These are phyloP conservation scores for Bergia sp. DNA, from an alignment of 92 coral and sea anemone genomes.

Conservation along the genomic window DNA sequence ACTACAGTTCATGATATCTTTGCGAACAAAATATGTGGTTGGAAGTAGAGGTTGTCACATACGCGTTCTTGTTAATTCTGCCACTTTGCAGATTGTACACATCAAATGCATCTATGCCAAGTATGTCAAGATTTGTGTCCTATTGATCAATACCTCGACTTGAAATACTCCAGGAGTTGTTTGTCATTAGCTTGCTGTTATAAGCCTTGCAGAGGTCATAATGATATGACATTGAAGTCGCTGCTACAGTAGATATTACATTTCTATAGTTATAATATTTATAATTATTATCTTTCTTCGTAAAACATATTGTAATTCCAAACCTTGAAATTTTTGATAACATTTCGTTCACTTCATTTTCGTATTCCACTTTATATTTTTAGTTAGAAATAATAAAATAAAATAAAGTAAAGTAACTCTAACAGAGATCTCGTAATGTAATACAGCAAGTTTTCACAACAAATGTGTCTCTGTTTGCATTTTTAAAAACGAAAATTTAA, in stretches of 20 bases:
- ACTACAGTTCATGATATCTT: constrained; percentile 5
- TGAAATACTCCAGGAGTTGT: background rate
- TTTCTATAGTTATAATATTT: too few relatives aligned
- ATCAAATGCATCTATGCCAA: background rate
- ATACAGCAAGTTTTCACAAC: background rate
- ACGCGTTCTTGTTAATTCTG: background rate
- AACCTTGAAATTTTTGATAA: background rate
- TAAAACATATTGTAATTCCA: too few relatives aligned
- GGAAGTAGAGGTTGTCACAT: background rate
- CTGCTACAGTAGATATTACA: too few relatives aligned
- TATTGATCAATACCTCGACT: background rate
- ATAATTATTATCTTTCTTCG: too few relatives aligned
- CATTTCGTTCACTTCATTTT: background rate
- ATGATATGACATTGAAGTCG: background rate
- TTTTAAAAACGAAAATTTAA: background rate
- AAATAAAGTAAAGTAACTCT: background rate
- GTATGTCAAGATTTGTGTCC: background rate
- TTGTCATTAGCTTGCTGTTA: background rate
- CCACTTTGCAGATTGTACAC: background rate
- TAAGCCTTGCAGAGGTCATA: background rate
- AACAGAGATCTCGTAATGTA: background rate
- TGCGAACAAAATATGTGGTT: background rate
- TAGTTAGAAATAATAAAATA: background rate
- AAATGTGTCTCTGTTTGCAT: background rate
- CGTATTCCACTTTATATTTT: background rate